Evolutionary conservation across 2,888 invertebrate species (phyloP), one percentile per base, ranked within the genome.

Genomic region (Nysson spinosus): DNA sequence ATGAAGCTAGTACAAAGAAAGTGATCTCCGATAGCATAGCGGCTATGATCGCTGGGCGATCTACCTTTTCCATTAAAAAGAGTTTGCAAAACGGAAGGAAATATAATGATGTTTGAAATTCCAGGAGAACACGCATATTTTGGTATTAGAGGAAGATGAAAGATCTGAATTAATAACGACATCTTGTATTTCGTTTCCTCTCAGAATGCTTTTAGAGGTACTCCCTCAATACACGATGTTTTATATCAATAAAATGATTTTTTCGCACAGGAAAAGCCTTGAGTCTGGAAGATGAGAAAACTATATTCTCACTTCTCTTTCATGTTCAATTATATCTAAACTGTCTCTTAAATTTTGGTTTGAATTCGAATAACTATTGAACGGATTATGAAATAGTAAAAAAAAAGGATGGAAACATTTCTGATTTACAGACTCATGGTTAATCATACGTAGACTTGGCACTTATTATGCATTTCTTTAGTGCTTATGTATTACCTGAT

Each of bases 41-140:
- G 39, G 11, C 11, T 28, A 55, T 37, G 58, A 42, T 72, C 60
- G 71, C 71, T 70, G 71, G 63, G 63, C 71, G 69, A 72, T 72
- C 60, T 47, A 9, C 20, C 39, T 43, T 58, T 63, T 63, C 34
- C 35, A 43, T 69, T 60, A 39, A 54, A 57, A 32, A 37, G 61
- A 66, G 56, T 60, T 54, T 56, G 35, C 37, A 35, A 30, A 51
- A 28, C n/a, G 54, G 35, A 57, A 40, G 26, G 35, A 55, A 58
- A 24, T 52, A 54, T 55, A 50, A 67, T 55, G 46, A 34, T 54
- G 46, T 54, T 67, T 63, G 63, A 49, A 44, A 32, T 28, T 51
- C 20, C 26, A 50, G 34, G 28, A 20, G 54, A 54, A 30, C 22
- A 37, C 50, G n/a, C n/a, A 58, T 43, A 40, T 40, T 56, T 47